Conservation (phyloP, 2,113 vertebrate genomes). For the Plecturocebus donacophilus region DNA sequence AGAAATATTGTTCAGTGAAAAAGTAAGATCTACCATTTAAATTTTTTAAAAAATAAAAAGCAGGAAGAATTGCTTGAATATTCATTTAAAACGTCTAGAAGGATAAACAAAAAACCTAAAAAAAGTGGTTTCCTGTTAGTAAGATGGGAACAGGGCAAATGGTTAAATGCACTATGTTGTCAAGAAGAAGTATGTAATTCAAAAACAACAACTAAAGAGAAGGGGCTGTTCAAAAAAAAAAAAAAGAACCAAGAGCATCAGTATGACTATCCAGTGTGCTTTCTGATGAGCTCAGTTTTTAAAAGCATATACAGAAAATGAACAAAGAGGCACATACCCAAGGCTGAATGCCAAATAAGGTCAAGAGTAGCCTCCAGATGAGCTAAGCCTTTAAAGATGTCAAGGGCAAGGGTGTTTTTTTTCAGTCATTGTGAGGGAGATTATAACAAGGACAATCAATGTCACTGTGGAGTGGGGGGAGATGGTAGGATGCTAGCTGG, state of each 20-base stretch:
- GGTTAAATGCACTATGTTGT: background rate
- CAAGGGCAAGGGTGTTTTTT: background rate
- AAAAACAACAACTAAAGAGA: background rate
- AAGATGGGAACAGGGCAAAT: background rate
- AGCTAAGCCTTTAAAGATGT: background rate
- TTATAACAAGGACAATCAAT: background rate
- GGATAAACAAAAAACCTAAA: background rate
- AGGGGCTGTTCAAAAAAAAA: background rate
- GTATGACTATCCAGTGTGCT: background rate
- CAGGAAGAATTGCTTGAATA: background rate
- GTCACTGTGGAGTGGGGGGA: fast-evolving
- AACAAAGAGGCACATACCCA: background rate
- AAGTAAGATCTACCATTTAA: background rate
- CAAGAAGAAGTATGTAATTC: background rate
- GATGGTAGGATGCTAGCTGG: background rate
- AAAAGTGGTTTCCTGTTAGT: background rate
- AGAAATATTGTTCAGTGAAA: background rate
- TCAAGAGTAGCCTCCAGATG: background rate
- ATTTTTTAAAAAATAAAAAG: background rate
- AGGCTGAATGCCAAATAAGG: background rate
- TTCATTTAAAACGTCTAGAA: background rate
- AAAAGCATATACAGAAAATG: background rate
- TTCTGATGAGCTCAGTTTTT: background rate
- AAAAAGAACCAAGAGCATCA: background rate
- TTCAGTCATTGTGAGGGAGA: background rate